Percentiles rank a stretch among this genome's conserved stretches.
These are phyloP conservation scores for Eupithecia inturbata DNA, from an alignment of 2,888 invertebrate genomes.

Conservation along the genomic window DNA sequence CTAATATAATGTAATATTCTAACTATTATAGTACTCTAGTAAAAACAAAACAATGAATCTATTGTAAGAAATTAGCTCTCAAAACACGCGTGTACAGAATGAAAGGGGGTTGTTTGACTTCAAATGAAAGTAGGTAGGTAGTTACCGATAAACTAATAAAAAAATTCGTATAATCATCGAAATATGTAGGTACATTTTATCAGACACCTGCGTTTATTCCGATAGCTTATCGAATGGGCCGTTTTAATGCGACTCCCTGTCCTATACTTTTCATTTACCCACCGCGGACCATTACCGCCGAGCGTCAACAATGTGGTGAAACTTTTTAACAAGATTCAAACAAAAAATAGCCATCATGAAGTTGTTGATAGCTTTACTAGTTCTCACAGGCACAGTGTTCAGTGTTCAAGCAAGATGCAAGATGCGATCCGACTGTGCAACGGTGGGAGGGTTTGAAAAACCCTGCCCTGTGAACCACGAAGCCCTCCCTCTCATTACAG, in stretches of 20 bases:
- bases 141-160: background rate
- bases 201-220: constrained; percentile 68
- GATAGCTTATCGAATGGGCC: constrained; percentile 66
- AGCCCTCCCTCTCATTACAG: constrained; percentile 52
- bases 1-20: too few relatives aligned
- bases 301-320: constrained; percentile 21
- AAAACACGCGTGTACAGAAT: background rate
- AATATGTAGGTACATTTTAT: constrained; percentile 49
- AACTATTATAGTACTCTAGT: background rate
- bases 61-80: background rate
- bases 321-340: constrained; percentile 16
- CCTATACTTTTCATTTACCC: constrained; percentile 46
- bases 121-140: constrained; percentile 4
- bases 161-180: constrained; percentile 34
- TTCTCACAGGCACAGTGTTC: constrained; percentile 56
- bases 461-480: constrained; percentile 58
- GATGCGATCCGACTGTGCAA: constrained; percentile 64
- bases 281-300: constrained; percentile 15
- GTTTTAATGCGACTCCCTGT: constrained; percentile 45
- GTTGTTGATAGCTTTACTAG: constrained; percentile 43
- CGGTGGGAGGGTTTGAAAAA: constrained; percentile 55
- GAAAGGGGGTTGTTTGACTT: background rate
- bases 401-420: constrained; percentile 61
- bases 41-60: background rate
- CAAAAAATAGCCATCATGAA: constrained; percentile 53